Evolutionary conservation across 2,113 vertebrate species (phyloP).

Genomic region (Toxotes chatareus): DNA sequence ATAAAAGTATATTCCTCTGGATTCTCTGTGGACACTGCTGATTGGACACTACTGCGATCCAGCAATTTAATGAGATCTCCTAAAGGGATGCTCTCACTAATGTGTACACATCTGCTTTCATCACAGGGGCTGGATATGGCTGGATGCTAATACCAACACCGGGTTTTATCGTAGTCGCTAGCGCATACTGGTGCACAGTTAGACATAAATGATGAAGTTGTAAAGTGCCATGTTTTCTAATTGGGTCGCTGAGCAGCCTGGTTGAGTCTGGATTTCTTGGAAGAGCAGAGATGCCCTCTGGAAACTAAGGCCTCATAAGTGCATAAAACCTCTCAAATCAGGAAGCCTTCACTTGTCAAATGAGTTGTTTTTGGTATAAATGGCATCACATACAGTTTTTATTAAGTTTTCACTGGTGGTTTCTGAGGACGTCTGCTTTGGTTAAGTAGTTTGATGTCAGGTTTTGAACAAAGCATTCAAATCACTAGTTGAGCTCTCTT

Average conservation of each 20-base stretch:
- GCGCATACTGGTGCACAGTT: slow-evolving; percentile 40
- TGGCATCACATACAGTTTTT: slow-evolving; percentile 10
- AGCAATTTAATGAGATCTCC: slow-evolving; percentile 75
- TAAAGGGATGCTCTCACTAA: slow-evolving; percentile 68
- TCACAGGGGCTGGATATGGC: slow-evolving; percentile 64
- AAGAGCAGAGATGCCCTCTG: slow-evolving; percentile 11
- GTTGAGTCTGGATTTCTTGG: slow-evolving; percentile 23
- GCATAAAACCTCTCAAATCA: neutral
- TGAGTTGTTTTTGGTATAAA: neutral
- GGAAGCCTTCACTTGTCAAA: slow-evolving; percentile 25
- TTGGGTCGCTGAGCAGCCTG: slow-evolving; percentile 48
- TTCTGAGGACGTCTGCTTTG: slow-evolving; percentile 44
- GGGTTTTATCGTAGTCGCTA: slow-evolving; percentile 31
- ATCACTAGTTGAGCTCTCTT: slow-evolving; percentile 35
- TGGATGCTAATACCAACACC: slow-evolving; percentile 61
- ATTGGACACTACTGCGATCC: slow-evolving; percentile 71
- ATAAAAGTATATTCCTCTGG: slow-evolving; percentile 44
- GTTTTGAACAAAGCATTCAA: slow-evolving; percentile 41
- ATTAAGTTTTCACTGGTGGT: slow-evolving; percentile 3
- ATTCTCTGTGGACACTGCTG: slow-evolving; percentile 64
- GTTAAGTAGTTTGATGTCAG: slow-evolving; percentile 61
- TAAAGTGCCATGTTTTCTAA: slow-evolving; percentile 66
- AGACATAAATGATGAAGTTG: slow-evolving; percentile 62
- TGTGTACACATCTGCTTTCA: slow-evolving; percentile 78
- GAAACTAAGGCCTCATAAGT: slow-evolving; percentile 13